Conservation (phyloP, 2,797 vertebrate species). For the Poecile montanus region DNA sequence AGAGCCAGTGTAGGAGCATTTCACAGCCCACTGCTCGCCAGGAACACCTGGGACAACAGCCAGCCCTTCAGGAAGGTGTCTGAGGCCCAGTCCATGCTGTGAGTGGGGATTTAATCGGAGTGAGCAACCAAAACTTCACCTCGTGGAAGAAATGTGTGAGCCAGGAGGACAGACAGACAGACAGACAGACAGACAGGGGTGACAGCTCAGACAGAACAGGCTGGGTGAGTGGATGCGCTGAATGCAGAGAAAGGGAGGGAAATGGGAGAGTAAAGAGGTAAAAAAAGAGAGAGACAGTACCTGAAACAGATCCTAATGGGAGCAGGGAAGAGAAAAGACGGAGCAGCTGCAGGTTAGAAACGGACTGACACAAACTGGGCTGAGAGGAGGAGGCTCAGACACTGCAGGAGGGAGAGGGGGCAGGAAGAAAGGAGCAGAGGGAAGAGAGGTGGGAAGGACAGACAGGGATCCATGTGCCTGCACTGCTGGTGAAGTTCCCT, state of each 20-base stretch:
- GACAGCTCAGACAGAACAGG: not conserved
- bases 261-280: not conserved
- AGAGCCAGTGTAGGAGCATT: not conserved
- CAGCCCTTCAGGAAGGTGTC: not conserved
- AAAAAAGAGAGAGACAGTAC: conserved; percentile 77
- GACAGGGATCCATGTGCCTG: not conserved
- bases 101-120: not conserved
- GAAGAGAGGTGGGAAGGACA: not conserved
- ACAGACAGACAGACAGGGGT: not conserved
- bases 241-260: not conserved
- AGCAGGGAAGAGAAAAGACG: conserved; percentile 76
- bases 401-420: not conserved
- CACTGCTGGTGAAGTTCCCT: not conserved
- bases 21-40: not conserved
- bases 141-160: conserved; percentile 4
- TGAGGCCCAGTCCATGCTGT: not conserved
- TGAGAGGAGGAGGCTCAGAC: not conserved
- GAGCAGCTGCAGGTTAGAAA: conserved; percentile 57
- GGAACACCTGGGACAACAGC: not conserved
- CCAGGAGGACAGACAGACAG: not conserved
- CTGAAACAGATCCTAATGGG: conserved; percentile 93
- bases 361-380: conserved; percentile 36
- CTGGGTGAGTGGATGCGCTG: not conserved
- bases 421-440: not conserved
- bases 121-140: not conserved